phyloP scores from a whole-genome alignment of 2,888 invertebrate species.

The Creontiades dilutus region DNA sequence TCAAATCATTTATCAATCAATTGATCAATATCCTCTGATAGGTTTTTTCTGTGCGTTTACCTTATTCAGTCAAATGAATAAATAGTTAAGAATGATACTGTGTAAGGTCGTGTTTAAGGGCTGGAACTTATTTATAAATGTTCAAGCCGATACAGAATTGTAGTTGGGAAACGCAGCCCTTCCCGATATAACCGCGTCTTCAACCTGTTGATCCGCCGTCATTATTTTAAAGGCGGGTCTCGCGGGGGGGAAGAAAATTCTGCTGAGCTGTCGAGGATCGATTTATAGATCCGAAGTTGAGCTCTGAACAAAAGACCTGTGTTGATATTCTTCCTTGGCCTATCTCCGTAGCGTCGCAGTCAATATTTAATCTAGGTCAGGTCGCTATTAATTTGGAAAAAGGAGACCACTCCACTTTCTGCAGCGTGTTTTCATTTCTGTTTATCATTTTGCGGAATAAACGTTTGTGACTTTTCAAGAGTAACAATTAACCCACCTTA shows the following conservation, averaged over 20 bases:
- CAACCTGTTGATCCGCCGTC: not conserved
- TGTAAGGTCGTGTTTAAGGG: too few species aligned
- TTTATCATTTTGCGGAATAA: too few species aligned
- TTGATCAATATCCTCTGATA: too few species aligned
- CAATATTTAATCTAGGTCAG: constrained; percentile 54
- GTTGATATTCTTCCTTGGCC: constrained; percentile 52
- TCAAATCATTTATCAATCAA: too few species aligned
- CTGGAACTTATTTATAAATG: too few species aligned
- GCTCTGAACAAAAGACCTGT: constrained; percentile 42
- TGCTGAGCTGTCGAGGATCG: constrained; percentile 30
- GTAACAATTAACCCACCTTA: too few species aligned
- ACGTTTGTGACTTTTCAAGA: too few species aligned
- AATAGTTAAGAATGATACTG: too few species aligned
- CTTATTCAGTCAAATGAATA: too few species aligned
- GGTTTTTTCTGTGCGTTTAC: too few species aligned
- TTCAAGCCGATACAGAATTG: not conserved
- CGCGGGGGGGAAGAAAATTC: not conserved
- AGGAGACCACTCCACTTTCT: not conserved
- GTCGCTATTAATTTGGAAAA: constrained; percentile 1
- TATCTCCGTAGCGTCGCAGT: constrained; percentile 5
- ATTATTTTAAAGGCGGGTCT: constrained; percentile 1
- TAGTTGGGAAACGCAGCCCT: not conserved
- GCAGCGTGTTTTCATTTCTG: not conserved
- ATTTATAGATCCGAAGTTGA: constrained; percentile 48
- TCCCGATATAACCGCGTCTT: not conserved